These are phyloP conservation scores for Oncorhynchus kisutch DNA, from an alignment of 2,113 vertebrate genomes.

Conservation along the genomic window DNA sequence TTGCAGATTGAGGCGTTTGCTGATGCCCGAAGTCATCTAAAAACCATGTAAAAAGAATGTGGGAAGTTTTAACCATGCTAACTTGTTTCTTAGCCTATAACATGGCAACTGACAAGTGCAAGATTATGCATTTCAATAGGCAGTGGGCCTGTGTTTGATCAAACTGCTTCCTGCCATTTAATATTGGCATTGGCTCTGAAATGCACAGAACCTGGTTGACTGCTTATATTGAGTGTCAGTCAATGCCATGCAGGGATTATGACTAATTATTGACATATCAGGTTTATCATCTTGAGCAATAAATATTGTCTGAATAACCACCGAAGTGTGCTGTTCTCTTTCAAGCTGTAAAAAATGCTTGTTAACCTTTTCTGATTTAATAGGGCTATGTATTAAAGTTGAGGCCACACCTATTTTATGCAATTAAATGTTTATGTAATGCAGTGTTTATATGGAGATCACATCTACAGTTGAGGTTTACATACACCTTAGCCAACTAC, in stretches of 20 bases:
- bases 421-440: too few relatives aligned
- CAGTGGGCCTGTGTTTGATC: constrained; percentile 33
- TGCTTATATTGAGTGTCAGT: constrained; percentile 37
- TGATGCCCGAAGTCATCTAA: constrained; percentile 4
- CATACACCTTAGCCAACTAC: too few relatives aligned
- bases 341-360: background rate
- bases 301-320: constrained; percentile 64
- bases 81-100: constrained; percentile 13
- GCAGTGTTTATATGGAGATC: too few relatives aligned
- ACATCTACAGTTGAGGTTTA: too few relatives aligned
- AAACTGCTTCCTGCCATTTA: constrained; percentile 51
- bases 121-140: constrained; percentile 34
- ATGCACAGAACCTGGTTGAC: constrained; percentile 30
- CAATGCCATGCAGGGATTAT: constrained; percentile 57
- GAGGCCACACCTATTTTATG: too few relatives aligned
- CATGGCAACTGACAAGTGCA: constrained; percentile 25
- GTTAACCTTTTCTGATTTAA: too few relatives aligned
- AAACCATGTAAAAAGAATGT: constrained; percentile 18
- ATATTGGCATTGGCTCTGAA: constrained; percentile 25
- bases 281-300: constrained; percentile 66
- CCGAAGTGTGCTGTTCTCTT: constrained; percentile 8
- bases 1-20: background rate
- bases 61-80: constrained; percentile 22
- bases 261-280: constrained; percentile 53
- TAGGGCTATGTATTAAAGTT: too few relatives aligned